Evolutionary conservation across 2,888 invertebrate genomes (phyloP).

Genomic region (Drosophila subquinaria): DNA sequence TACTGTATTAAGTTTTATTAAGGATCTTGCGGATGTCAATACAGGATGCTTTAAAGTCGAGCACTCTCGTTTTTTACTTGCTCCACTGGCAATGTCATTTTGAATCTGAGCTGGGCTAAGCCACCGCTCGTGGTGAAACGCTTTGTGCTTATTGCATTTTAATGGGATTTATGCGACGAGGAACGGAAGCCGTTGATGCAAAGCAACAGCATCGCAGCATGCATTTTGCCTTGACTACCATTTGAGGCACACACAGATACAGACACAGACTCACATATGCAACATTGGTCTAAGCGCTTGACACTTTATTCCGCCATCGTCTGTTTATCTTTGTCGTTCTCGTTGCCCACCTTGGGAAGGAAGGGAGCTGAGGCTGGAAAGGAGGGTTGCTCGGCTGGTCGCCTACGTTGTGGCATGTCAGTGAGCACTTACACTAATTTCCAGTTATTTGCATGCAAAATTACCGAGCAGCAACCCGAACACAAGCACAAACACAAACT

Average conservation of each 20-base stretch:
- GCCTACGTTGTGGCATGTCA: conserved; percentile 66
- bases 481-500: conserved; percentile 32
- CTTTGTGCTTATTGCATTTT: conserved; percentile 68
- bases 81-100: not conserved
- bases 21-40: not conserved
- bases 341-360: conserved; percentile 33
- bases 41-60: not conserved
- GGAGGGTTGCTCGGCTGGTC: conserved; percentile 13
- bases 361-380: conserved; percentile 5
- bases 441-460: conserved; percentile 78
- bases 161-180: conserved; percentile 56
- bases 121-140: conserved; percentile 31
- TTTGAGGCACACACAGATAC: conserved; percentile 2
- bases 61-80: not conserved
- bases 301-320: conserved; percentile 66
- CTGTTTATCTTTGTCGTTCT: conserved; percentile 65
- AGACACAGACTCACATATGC: conserved; percentile 16
- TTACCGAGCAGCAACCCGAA: conserved; percentile 55
- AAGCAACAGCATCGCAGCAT: conserved; percentile 7
- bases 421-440: conserved; percentile 79
- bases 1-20: no score
- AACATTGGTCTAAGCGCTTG: conserved; percentile 55
- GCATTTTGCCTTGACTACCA: conserved; percentile 3
- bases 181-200: conserved; percentile 32
- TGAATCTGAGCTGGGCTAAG: not conserved